Percentiles rank a stretch among this genome's conserved stretches.
Conservation (phyloP, 2,888 invertebrate genomes). For the Penaeus monodon region DNA sequence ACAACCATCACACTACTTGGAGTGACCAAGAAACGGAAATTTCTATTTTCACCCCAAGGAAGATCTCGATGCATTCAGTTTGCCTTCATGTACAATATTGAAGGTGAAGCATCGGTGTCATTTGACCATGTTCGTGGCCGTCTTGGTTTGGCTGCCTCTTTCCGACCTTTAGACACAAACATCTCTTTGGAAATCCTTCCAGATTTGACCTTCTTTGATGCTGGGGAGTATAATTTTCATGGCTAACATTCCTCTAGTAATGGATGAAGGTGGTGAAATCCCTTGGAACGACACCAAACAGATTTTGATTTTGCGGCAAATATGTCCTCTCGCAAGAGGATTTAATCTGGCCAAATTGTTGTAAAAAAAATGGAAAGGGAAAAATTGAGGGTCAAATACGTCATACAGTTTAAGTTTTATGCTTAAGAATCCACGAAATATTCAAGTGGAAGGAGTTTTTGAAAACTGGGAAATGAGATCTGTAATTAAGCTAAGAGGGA, state of each 20-base stretch:
- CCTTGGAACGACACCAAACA: conserved; percentile 9
- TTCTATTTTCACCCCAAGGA: conserved; percentile 1
- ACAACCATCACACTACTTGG: conserved; percentile 26
- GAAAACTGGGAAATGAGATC: conserved; percentile 16
- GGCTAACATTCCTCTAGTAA: conserved; percentile 7
- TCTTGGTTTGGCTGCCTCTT: background rate
- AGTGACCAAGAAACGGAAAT: conserved; percentile 28
- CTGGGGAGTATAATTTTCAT: conserved; percentile 34
- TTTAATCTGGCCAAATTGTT: conserved; percentile 1
- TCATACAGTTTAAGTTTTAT: conserved; percentile 29
- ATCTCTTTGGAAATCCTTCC: background rate
- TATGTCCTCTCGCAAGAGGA: background rate
- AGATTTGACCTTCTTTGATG: conserved; percentile 21
- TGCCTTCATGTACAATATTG: conserved; percentile 18
- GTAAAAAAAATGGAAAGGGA: background rate
- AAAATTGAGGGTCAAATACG: conserved; percentile 3
- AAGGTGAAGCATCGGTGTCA: background rate
- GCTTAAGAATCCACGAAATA: conserved; percentile 2
- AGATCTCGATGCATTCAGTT: conserved; percentile 16
- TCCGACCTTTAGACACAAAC: background rate
- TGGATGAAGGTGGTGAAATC: conserved; percentile 3
- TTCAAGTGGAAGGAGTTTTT: conserved; percentile 21
- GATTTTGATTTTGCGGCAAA: conserved; percentile 16
- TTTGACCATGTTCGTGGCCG: conserved; percentile 20
- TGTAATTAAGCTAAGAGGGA: conserved; percentile 1